Conservation (phyloP, 2,797 vertebrate genomes). For the Phalanger gymnotis region DNA sequence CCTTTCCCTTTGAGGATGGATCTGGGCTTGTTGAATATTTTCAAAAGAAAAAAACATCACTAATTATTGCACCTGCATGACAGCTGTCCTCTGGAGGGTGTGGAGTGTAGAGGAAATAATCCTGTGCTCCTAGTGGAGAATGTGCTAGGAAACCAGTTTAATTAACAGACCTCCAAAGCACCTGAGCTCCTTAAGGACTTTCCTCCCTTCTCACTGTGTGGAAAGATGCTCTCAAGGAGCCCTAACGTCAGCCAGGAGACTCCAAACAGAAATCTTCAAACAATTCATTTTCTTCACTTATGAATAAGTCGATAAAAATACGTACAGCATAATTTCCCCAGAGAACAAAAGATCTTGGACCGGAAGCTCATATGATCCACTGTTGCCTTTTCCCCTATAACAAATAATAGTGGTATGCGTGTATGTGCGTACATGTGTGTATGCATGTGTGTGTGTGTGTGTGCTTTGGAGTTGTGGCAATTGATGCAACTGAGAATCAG, state of each 20-base stretch:
- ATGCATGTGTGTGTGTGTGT: not conserved
- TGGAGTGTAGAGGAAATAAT: not conserved
- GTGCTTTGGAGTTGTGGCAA: not conserved
- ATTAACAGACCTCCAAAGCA: not conserved
- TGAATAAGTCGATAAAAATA: conserved; percentile 77
- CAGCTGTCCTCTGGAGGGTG: not conserved
- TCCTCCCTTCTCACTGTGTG: not conserved
- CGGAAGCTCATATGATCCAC: conserved; percentile 62
- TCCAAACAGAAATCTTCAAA: conserved; percentile 65
- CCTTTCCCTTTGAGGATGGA: not conserved
- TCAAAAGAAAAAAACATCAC: not conserved
- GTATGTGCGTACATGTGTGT: not conserved
- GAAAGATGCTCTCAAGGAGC: not conserved
- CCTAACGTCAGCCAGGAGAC: conserved; percentile 23
- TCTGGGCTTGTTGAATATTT: not conserved
- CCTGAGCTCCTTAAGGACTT: not conserved
- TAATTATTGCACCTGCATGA: not conserved
- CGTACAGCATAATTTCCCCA: conserved; percentile 78
- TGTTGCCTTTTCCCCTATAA: conserved; percentile 49
- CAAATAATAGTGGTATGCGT: conserved; percentile 22
- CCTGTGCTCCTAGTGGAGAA: not conserved
- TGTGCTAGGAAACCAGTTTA: not conserved
- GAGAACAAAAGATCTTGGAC: conserved; percentile 56
- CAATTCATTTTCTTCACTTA: conserved; percentile 73
- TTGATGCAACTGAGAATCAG: not conserved